phyloP scores from a whole-genome alignment of 2,113 vertebrate genomes.

The Arothron firmamentum region DNA sequence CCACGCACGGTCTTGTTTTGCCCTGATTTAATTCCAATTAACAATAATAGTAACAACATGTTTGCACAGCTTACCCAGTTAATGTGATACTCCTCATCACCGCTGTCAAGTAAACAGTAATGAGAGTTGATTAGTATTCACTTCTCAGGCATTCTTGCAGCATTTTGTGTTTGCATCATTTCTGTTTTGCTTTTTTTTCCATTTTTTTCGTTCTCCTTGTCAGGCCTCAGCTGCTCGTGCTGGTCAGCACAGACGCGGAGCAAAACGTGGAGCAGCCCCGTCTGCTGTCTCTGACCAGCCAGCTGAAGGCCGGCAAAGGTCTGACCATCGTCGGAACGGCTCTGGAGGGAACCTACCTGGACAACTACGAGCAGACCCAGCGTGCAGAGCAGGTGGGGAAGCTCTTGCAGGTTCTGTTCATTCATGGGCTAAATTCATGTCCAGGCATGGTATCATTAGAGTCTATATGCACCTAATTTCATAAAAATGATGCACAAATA shows the following conservation, averaged over 20 bases:
- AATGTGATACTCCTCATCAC: constrained; percentile 14
- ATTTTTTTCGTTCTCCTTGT: constrained; percentile 24
- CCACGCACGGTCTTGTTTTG: not conserved
- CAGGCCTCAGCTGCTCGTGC: constrained; percentile 93
- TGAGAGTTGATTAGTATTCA: constrained; percentile 23
- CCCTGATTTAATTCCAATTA: constrained; percentile 2
- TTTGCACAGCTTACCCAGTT: constrained; percentile 12
- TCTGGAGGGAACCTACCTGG: constrained; percentile 89
- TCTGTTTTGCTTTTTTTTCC: constrained; percentile 1
- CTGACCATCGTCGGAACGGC: constrained; percentile 95
- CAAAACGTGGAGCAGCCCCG: constrained; percentile 94
- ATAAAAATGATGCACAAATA: too few relatives aligned
- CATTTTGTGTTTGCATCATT: not conserved
- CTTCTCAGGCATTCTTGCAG: constrained; percentile 21
- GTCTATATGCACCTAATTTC: too few relatives aligned
- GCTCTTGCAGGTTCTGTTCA: not conserved
- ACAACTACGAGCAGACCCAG: constrained; percentile 84
- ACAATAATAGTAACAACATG: constrained; percentile 22
- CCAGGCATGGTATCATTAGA: not conserved
- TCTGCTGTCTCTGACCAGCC: constrained; percentile 91
- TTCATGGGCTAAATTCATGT: not conserved
- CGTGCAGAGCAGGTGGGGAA: constrained; percentile 86
- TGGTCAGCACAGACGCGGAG: constrained; percentile 89
- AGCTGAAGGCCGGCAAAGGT: constrained; percentile 98
- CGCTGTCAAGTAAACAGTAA: constrained; percentile 6